Base-by-base conservation (phyloP, 2,888 invertebrate species). In the Agelastica alni region DNA sequence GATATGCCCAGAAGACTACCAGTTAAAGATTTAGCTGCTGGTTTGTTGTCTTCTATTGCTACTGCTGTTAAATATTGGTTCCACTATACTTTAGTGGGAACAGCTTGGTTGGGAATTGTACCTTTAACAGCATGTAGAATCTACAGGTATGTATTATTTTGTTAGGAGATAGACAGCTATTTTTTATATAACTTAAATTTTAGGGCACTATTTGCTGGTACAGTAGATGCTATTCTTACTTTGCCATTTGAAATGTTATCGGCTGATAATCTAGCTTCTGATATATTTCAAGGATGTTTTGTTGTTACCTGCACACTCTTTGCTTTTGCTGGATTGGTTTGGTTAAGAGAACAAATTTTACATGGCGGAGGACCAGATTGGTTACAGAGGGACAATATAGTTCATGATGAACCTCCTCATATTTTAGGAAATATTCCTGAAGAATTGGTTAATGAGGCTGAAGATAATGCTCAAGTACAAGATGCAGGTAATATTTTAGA, bases 1-100 rank as follows among this genome's bases (percentile, higher is more conserved):
- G 98, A 99, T 75, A 99, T 99, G 99, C 99, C 99, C n/a, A 86
- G 96, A 57, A 84, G 97, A 56, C 80, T 99, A 68, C 99, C 99
- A 0, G 80, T 99, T 20, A 85, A 87, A 62, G 98, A 98, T 77
- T 91, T 99, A 5, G 84, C 95, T 0, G 90, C 91, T 37, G 99
- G 99, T 2, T 78, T 97, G 42, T 80, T 95, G 47, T 86, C 90
- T 2, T 96, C 95, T 13, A 86, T 97, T 20, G 89, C 89, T 2
- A 92, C 93, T 34, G 97, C 96, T 1, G 89, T 97, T 1, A 90
- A 94, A 71, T 96, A 94, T 75, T 98, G 98, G 97, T 80, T 97
- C 14, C 97, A 98, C 76, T 99, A 97, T 74, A 95, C 96, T 0
- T 78, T 99, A 42, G 99, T 99, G 2, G 96, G 96, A 4, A 82